phyloP scores from a whole-genome alignment of 2,888 invertebrate genomes.

The Yponomeuta cagnagella region DNA sequence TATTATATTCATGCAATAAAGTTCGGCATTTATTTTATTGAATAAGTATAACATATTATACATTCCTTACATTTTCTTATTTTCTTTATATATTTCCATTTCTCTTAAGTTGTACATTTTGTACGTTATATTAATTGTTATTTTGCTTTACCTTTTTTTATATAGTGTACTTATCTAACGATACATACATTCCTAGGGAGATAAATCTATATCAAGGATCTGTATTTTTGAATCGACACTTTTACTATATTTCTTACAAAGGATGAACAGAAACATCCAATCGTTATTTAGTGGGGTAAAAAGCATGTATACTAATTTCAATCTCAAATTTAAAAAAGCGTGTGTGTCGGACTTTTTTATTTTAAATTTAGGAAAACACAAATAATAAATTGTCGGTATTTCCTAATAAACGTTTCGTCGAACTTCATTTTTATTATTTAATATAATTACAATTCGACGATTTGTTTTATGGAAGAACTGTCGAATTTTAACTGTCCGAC shows the following conservation, averaged over 20 bases:
- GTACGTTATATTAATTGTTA: not conserved
- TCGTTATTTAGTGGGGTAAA: too few species aligned
- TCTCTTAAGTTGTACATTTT: not conserved
- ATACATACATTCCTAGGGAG: conserved; percentile 45
- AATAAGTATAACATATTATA: not conserved
- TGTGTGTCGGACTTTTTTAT: too few species aligned
- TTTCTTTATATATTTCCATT: not conserved
- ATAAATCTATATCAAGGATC: conserved; percentile 33
- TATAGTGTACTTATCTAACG: conserved; percentile 14
- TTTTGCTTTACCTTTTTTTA: not conserved
- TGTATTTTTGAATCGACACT: conserved; percentile 38
- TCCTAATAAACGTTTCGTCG: too few species aligned
- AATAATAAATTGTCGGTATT: too few species aligned
- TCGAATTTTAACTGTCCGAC: too few species aligned
- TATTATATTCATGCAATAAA: not conserved
- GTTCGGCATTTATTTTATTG: not conserved
- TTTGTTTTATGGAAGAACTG: too few species aligned
- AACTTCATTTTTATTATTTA: too few species aligned
- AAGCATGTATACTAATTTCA: too few species aligned
- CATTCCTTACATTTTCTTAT: not conserved
- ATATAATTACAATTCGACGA: too few species aligned
- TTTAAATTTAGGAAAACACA: too few species aligned
- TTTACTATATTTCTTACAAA: conserved; percentile 18
- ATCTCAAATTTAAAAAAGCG: too few species aligned
- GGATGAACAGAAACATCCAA: too few species aligned